A percentile compares a stretch with the other conserved stretches of the same genome.
Conservation (phyloP, 2,888 invertebrate genomes). For the Heteromyza rotundicornis region DNA sequence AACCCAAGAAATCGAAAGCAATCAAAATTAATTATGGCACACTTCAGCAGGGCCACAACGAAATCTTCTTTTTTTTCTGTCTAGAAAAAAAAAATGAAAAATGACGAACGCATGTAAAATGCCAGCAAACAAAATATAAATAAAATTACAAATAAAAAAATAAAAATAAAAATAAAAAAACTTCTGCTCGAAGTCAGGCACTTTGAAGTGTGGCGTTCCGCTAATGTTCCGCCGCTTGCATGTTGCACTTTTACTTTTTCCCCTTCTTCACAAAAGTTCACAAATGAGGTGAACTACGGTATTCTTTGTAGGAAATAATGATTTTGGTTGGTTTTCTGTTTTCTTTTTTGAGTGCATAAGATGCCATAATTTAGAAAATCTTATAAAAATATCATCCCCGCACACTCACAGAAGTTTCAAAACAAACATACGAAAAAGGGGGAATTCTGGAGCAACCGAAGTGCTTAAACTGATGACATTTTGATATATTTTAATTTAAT, state of each 20-base stretch:
- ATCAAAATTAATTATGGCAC: constrained; percentile 24
- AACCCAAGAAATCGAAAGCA: constrained; percentile 3
- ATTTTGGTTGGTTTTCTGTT: too few relatives aligned
- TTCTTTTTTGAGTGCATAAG: too few relatives aligned
- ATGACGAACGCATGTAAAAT: constrained; percentile 15
- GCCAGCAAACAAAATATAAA: constrained; percentile 3
- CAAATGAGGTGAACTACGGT: constrained; percentile 15
- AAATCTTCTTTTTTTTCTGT: too few relatives aligned
- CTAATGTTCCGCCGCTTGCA: constrained; percentile 10
- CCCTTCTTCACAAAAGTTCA: constrained; percentile 17
- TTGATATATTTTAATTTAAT: constrained; percentile 55
- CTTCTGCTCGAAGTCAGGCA: background rate
- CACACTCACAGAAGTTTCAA: too few relatives aligned
- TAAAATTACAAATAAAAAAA: background rate
- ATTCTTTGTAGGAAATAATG: too few relatives aligned
- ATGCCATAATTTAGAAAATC: too few relatives aligned
- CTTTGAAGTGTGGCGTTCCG: constrained; percentile 26
- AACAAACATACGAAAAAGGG: too few relatives aligned
- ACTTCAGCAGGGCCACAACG: constrained; percentile 1
- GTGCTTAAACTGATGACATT: constrained; percentile 46
- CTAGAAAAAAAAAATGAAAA: constrained; percentile 9
- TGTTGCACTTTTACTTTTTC: too few relatives aligned
- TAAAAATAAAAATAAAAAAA: constrained; percentile 14
- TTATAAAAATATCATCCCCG: too few relatives aligned
- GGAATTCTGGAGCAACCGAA: constrained; percentile 33